Conservation (phyloP, 2,113 vertebrate genomes). For the Tenebrosternarchus preto region DNA sequence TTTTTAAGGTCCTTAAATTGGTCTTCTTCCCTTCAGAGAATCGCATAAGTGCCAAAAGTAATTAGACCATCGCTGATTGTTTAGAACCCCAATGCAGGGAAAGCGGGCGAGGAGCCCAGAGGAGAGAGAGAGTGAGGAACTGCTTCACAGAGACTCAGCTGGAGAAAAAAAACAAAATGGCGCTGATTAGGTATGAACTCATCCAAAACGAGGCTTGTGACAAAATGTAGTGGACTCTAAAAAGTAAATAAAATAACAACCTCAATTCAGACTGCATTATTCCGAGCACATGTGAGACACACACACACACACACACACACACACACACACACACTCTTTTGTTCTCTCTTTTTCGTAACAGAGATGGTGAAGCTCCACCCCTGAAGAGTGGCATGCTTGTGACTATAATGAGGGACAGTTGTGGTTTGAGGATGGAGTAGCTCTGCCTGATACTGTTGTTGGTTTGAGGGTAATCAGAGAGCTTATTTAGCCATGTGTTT, state of each 20-base stretch:
- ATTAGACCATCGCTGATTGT: conserved; percentile 77
- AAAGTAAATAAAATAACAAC: background rate
- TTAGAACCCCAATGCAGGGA: conserved; percentile 69
- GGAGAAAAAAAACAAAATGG: conserved; percentile 60
- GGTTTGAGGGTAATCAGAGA: conserved; percentile 46
- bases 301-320: background rate
- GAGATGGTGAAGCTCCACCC: conserved; percentile 5
- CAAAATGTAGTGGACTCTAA: conserved; percentile 26
- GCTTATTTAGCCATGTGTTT: conserved; percentile 37
- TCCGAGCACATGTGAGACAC: conserved; percentile 27
- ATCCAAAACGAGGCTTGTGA: conserved; percentile 40
- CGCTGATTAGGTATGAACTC: conserved; percentile 62
- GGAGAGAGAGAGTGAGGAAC: conserved; percentile 60
- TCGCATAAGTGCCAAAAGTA: conserved; percentile 74
- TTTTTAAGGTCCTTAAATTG: conserved; percentile 77
- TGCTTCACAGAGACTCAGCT: conserved; percentile 65
- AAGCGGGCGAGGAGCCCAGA: conserved; percentile 68
- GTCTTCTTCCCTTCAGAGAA: conserved; percentile 73
- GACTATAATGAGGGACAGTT: conserved; percentile 45
- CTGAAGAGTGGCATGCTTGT: conserved; percentile 26
- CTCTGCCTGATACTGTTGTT: background rate
- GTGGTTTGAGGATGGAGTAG: conserved; percentile 34
- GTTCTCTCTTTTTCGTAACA: conserved; percentile 20
- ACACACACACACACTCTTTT: conserved; percentile 9
- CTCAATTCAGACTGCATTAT: conserved; percentile 34